These are phyloP conservation scores for Diabrotica virgifera DNA, from an alignment of 1,140 invertebrate genomes.

Conservation along the genomic window DNA sequence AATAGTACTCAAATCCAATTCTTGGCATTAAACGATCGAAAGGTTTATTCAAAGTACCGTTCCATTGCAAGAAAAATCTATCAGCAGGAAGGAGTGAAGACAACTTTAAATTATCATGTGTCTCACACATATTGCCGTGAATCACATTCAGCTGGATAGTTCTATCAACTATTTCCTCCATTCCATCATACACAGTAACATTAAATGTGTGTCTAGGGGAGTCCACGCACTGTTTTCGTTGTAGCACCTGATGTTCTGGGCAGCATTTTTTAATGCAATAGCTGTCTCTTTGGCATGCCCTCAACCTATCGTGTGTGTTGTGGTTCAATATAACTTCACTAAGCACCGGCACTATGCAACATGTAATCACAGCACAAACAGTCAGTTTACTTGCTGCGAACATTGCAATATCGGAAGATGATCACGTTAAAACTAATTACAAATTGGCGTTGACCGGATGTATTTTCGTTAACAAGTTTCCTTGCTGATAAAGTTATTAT, in stretches of 20 bases:
- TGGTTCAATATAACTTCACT: background rate
- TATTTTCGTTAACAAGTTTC: background rate
- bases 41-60: slow-evolving; percentile 9
- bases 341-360: background rate
- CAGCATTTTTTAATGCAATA: slow-evolving; percentile 16
- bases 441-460: background rate
- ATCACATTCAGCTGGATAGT: slow-evolving; percentile 7
- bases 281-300: background rate
- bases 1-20: slow-evolving; percentile 6
- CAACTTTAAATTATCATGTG: background rate
- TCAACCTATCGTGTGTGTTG: background rate
- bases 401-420: background rate
- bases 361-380: background rate
- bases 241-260: slow-evolving; percentile 12
- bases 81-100: background rate
- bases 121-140: background rate
- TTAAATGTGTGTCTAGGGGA: slow-evolving; percentile 1
- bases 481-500: background rate
- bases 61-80: slow-evolving; percentile 6
- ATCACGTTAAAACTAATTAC: too few species aligned
- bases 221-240: slow-evolving; percentile 4
- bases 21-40: background rate
- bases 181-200: slow-evolving; percentile 7
- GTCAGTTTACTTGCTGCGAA: background rate
- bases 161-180: slow-evolving; percentile 5